Evolutionary conservation across 2,888 invertebrate genomes (phyloP).

Genomic region (Mechanitis messenoides): DNA sequence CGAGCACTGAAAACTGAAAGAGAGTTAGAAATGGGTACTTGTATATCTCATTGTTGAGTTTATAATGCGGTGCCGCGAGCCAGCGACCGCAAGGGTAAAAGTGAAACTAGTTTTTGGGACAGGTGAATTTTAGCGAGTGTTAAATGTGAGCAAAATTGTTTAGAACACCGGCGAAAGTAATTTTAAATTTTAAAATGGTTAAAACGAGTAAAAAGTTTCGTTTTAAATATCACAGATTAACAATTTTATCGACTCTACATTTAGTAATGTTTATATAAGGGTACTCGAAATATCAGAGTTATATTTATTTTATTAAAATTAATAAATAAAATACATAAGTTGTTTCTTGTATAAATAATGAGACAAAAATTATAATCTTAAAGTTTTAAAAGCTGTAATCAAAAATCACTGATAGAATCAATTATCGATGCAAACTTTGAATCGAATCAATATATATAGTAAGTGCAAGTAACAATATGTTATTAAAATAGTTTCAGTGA

Average conservation of each 20-base stretch:
- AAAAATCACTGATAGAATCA: too few relatives aligned
- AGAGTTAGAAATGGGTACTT: conserved; percentile 21
- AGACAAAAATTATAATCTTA: too few relatives aligned
- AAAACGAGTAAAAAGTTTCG: conserved; percentile 5
- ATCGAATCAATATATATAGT: too few relatives aligned
- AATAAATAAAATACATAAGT: too few relatives aligned
- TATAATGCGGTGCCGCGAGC: conserved; percentile 21
- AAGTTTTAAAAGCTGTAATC: too few relatives aligned
- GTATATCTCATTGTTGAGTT: conserved; percentile 25
- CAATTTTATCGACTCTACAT: neutral
- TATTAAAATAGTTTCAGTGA: neutral
- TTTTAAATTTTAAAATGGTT: conserved; percentile 19
- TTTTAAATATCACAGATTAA: neutral
- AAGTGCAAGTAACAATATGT: neutral
- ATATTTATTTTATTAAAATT: too few relatives aligned
- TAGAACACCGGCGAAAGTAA: conserved; percentile 18
- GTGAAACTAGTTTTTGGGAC: conserved; percentile 30
- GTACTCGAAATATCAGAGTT: too few relatives aligned
- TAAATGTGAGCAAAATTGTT: conserved; percentile 29
- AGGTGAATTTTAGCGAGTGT: conserved; percentile 28
- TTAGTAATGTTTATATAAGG: too few relatives aligned
- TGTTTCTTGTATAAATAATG: too few relatives aligned
- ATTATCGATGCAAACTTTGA: too few relatives aligned
- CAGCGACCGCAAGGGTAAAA: conserved; percentile 26
- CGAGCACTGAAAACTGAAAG: conserved; percentile 30